Evolutionary conservation across 2,797 vertebrate species (phyloP).

Genomic region (Bovichtus diacanthus): DNA sequence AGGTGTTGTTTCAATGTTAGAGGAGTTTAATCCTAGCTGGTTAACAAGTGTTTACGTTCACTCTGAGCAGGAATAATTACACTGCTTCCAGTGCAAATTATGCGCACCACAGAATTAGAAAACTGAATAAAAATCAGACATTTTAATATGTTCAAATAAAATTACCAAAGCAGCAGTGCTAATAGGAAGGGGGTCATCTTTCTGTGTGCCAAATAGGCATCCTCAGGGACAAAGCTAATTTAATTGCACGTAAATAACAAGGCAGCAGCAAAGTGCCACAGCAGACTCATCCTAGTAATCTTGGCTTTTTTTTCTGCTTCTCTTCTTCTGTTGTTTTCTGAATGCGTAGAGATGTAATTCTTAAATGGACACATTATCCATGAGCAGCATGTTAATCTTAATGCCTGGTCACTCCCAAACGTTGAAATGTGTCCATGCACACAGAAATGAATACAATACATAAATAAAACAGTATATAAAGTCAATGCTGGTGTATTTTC

Average conservation of each 20-base stretch:
- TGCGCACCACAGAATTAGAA: not conserved
- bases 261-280: conserved; percentile 51
- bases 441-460: not conserved
- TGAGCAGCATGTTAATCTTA: not conserved
- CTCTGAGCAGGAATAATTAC: not conserved
- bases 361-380: conserved; percentile 11
- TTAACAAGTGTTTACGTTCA: conserved; percentile 36
- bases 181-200: conserved; percentile 49
- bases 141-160: conserved; percentile 37
- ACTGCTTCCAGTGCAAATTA: conserved; percentile 2
- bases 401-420: not conserved
- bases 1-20: conserved; percentile 25
- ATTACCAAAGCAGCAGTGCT: conserved; percentile 32
- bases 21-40: conserved; percentile 36
- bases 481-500: not conserved
- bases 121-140: conserved; percentile 8
- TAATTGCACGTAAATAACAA: conserved; percentile 66
- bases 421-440: not conserved
- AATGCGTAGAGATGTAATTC: not conserved
- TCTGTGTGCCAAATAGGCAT: conserved; percentile 53
- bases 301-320: conserved; percentile 31
- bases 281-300: conserved; percentile 45
- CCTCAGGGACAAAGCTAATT: conserved; percentile 64
- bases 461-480: not conserved
- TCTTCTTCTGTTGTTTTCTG: conserved; percentile 48